Percentiles rank a stretch among this genome's conserved stretches.
Conservation (phyloP, 2,797 vertebrate genomes). For the Spheniscus humboldti region DNA sequence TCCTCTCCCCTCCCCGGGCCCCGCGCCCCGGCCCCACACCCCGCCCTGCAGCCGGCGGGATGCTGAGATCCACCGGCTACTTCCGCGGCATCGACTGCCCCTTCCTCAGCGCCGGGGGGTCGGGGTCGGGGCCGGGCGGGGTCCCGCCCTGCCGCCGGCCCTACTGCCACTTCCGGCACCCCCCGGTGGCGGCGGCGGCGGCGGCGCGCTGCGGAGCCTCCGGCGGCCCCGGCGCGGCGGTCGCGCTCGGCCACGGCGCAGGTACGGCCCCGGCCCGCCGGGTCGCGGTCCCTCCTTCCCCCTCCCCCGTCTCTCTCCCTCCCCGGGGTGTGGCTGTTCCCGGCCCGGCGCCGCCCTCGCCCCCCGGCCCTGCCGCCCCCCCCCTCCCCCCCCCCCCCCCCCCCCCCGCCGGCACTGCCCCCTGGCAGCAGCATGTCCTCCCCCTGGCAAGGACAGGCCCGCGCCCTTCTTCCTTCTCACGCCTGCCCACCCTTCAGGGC, state of each 20-base stretch:
- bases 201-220: neutral
- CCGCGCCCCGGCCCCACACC: neutral
- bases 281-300: neutral
- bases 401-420: no score
- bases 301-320: neutral
- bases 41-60: slow-evolving; percentile 73
- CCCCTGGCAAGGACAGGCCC: neutral
- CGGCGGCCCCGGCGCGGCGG: neutral
- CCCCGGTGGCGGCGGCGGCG: slow-evolving; percentile 23
- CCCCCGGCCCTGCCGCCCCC: neutral
- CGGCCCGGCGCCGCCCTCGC: neutral
- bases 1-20: neutral
- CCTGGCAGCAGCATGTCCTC: neutral
- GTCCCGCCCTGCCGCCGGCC: slow-evolving; percentile 83
- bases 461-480: no score
- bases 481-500: neutral
- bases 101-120: slow-evolving; percentile 69
- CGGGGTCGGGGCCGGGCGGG: slow-evolving; percentile 9
- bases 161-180: slow-evolving; percentile 95
- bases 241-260: slow-evolving; percentile 12
- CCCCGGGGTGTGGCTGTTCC: neutral
- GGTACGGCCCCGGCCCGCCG: slow-evolving; percentile 35
- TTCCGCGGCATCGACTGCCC: slow-evolving; percentile 96
- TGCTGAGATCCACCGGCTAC: slow-evolving; percentile 93
- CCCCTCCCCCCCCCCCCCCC: no score